Percentiles rank a stretch among this genome's conserved stretches.
Evolutionary conservation across 2,797 vertebrate species (phyloP).

Genomic region (Siniperca obscura): DNA sequence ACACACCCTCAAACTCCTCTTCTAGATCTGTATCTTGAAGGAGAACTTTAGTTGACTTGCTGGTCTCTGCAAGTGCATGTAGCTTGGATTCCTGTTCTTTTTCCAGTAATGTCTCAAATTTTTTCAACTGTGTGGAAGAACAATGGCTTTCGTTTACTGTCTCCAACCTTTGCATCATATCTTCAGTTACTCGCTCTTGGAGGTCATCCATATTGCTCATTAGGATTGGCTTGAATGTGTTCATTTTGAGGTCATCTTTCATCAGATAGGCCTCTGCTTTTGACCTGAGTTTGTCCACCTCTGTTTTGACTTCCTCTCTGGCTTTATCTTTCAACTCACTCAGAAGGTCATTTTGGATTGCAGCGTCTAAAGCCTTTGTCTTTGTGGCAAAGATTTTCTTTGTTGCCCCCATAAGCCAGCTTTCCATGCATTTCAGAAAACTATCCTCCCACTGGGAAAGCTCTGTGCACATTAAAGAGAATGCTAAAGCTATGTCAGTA

Average conservation of each 20-base stretch:
- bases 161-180: conserved; percentile 66
- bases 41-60: conserved; percentile 64
- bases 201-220: conserved; percentile 67
- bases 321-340: conserved; percentile 68
- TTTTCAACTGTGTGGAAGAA: conserved; percentile 69
- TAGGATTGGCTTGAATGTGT: conserved; percentile 71
- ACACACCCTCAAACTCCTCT: conserved; percentile 80
- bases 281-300: conserved; percentile 67
- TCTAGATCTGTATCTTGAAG: conserved; percentile 73
- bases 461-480: conserved; percentile 79
- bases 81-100: conserved; percentile 74
- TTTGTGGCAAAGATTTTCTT: conserved; percentile 64
- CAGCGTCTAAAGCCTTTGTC: conserved; percentile 44
- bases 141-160: conserved; percentile 68
- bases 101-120: conserved; percentile 71
- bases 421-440: conserved; percentile 71
- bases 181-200: conserved; percentile 61
- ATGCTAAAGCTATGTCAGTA: conserved; percentile 76
- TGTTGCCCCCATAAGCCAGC: conserved; percentile 73
- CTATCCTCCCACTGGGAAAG: conserved; percentile 72
- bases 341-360: conserved; percentile 52
- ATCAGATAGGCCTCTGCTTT: conserved; percentile 69
- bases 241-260: conserved; percentile 65
- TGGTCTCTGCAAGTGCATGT: conserved; percentile 65
- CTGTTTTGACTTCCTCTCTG: conserved; percentile 63